Evolutionary conservation across 2,888 invertebrate genomes (phyloP).

Genomic region (Philaethria dido): DNA sequence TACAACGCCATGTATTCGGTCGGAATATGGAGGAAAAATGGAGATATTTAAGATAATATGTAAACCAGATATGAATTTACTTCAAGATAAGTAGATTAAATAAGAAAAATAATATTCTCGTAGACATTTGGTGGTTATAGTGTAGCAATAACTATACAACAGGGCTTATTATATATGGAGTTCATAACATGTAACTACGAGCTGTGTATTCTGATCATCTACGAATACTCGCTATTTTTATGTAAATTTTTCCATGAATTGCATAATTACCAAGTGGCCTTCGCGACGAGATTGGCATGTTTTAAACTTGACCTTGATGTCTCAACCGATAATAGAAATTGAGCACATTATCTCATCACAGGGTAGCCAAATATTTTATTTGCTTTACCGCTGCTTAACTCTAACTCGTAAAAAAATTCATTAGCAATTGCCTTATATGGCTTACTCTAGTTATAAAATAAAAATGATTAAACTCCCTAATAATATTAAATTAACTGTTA

Average conservation of each 20-base stretch:
- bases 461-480: too few species aligned
- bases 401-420: background rate
- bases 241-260: background rate
- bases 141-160: background rate
- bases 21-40: too few species aligned
- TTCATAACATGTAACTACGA: too few species aligned
- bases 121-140: background rate
- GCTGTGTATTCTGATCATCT: background rate
- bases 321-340: background rate
- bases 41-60: too few species aligned
- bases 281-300: constrained; percentile 2
- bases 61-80: too few species aligned
- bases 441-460: too few species aligned
- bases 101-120: background rate
- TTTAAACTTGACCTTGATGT: constrained; percentile 10
- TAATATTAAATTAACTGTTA: too few species aligned
- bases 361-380: background rate
- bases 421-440: background rate
- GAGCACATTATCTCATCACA: too few species aligned
- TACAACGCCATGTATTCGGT: too few species aligned
- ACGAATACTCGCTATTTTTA: background rate
- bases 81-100: too few species aligned
- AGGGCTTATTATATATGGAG: background rate
- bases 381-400: background rate
- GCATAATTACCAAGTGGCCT: background rate